Percentiles rank a stretch among this genome's conserved stretches.
These are phyloP conservation scores for Pantherophis vulpinus DNA, from an alignment of 2,797 vertebrate genomes.

Conservation along the genomic window DNA sequence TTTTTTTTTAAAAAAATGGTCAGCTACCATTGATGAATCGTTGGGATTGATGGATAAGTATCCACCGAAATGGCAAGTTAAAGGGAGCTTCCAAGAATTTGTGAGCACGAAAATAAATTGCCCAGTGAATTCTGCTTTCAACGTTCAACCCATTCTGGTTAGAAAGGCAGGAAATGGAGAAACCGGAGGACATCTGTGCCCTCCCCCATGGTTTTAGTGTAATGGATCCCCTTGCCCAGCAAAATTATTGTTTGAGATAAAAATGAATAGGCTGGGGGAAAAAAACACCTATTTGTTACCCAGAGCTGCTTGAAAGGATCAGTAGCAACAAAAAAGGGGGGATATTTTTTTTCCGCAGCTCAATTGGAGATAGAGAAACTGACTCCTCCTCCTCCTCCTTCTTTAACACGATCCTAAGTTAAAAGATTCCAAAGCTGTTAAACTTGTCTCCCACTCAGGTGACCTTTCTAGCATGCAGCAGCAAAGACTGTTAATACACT, in stretches of 20 bases:
- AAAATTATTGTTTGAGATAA: neutral
- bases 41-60: neutral
- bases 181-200: neutral
- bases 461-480: slow-evolving; percentile 85
- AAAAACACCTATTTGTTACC: too few relatives aligned
- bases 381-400: too few relatives aligned
- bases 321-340: neutral
- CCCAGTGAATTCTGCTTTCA: neutral
- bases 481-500: slow-evolving; percentile 94
- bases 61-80: neutral
- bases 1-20: neutral
- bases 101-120: neutral
- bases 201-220: neutral
- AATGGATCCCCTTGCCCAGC: neutral
- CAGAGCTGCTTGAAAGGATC: neutral
- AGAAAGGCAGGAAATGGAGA: neutral
- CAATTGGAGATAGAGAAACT: neutral
- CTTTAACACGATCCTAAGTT: slow-evolving; percentile 65
- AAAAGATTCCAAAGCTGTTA: slow-evolving; percentile 74
- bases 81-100: neutral
- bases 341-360: accelerated
- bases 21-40: neutral
- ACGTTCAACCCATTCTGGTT: neutral
- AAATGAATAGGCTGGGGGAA: neutral
- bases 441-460: slow-evolving; percentile 66